Evolutionary conservation across 2,113 vertebrate species (phyloP), one percentile per base, ranked within the genome.

Genomic region (Grammomys dolichurus): DNA sequence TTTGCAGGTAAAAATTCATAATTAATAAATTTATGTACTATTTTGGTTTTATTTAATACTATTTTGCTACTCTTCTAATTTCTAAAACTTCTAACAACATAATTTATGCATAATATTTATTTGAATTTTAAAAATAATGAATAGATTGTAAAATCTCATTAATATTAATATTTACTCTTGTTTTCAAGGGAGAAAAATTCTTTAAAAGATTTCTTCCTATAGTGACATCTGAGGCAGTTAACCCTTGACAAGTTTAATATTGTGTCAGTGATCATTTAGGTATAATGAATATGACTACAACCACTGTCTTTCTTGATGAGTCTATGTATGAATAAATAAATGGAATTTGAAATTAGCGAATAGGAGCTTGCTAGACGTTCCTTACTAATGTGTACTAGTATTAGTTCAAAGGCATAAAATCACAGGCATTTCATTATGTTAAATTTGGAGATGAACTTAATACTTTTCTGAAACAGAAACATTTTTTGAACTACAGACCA

Each of bases 121-220:
- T 16, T 96, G 40, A 89, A 87, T 94, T 96, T 90, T 65, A 76
- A 51, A 96, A 94, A 88, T 90, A 88, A 90, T 94, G 56, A 60
- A 70, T 31, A 63, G 12, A 63, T 84, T 63, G 7, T 12, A 60
- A 84, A 63, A 43, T 84, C 24, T 26, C 7, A 24, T 60, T 43
- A 63, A 58, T 65, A 65, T 84, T 63, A 84, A 31, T 63, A 26
- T 63, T 85, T 63, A 26, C 14, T 85, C 58, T 85, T 84, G 63
- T 43, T 84, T 63, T 85, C 24, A 84, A 84, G 56, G 56, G n/a
- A 43, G 24, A 43, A 40, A 40, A 84, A 40, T 63, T 46, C 26
- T n/a, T 19, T 63, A 85, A 31, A 85, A 19, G 26, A 63, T 43
- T 85, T 26, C 28, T 46, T 2, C 58, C 58, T 65, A 5, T 65